Evolutionary conservation across 2,797 vertebrate genomes (phyloP), one percentile per base, ranked within the genome.

Genomic region (Neomorphus geoffroyi): DNA sequence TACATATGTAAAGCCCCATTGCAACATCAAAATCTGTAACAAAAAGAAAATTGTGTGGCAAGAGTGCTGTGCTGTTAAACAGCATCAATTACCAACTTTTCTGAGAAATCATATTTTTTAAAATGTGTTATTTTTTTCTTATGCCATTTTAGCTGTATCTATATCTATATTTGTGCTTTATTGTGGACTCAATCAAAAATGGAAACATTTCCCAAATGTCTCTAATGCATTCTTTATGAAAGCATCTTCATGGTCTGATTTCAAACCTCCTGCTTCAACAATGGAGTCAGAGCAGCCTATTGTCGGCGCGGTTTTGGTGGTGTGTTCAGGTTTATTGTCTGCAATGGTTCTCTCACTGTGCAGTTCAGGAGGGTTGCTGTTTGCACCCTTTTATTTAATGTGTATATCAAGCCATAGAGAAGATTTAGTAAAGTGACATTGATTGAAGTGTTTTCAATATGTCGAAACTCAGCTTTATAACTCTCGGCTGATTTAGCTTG

Each of bases 381-480:
- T 95, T 82, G 82, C 77, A 75, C 85, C 57, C 62, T 90, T 83
- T 90, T 79, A 90, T 95, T 96, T 90, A 84, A 92, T 56, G 93
- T 82, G 78, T 86, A 23, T 90, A 90, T 86, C 75, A 88, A 92
- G 62, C 57, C 62, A 79, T 30, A 56, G 82, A 88, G 86, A 83
- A 94, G 62, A 87, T 88, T 92, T 91, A 75, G 91, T 78, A 48
- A 91, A 94, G 91, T 94, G 94, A 94, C 95, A 94, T 96, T 96
- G 95, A 95, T 93, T 95, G 93, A 94, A 94, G 85, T 90, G 93
- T 96, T 96, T 95, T 96, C 91, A 90, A 51, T 93, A 93, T 88
- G 92, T 95, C 46, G 27, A 94, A 94, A 66, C 87, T 90, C 87
- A 41, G 61, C 81, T 92, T 94, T 89, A 53, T 86, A 92, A 89